Evolutionary conservation across 2,797 vertebrate species (phyloP), one percentile per base, ranked within the genome.

Genomic region (Lagothrix lagotricha): DNA sequence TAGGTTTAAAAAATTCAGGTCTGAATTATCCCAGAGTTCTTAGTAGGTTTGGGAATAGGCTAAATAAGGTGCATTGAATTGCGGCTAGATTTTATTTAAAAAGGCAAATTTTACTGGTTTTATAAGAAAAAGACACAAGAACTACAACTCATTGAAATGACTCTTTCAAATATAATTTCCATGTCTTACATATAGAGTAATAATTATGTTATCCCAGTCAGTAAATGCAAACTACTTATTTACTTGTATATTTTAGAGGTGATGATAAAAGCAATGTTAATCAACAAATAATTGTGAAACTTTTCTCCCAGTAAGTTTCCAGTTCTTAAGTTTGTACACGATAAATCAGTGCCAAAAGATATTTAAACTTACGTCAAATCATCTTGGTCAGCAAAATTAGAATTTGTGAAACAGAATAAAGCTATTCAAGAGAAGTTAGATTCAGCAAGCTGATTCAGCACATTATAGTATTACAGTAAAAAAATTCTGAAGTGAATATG

Each of bases 391-490:
- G 96, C 13, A 95, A 92, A 97, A 79, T 92, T 88, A 94, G 50
- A 85, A 84, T 41, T 30, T 85, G 13, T 82, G 81, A 92, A 90
- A 90, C 30, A 96, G 36, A 95, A 95, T 88, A 93, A 92, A 95
- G 58, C 46, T 75, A 57, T 41, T 93, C 24, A 54, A 90, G 75
- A 85, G 58, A 92, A 75, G 39, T 73, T 92, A 64, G 3, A 90
- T 41, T 95, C 26, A 86, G 89, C 54, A 94, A 52, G 85, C 77
- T 96, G 84, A 97, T n/a, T 96, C 77, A 96, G 96, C 85, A 94
- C 26, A 72, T 86, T 88, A 72, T 6, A 61, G 24, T 22, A 52
- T 79, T 94, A 86, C 0, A 67, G 44, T 54, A 72, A 44, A 87
- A 87, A 96, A 90, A 96, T 84, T 95, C 22, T 33, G 73, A 85